A percentile compares a stretch with the other conserved stretches of the same genome.
These are phyloP conservation scores for Cettia cetti DNA, from an alignment of 2,113 vertebrate species.

Conservation along the genomic window DNA sequence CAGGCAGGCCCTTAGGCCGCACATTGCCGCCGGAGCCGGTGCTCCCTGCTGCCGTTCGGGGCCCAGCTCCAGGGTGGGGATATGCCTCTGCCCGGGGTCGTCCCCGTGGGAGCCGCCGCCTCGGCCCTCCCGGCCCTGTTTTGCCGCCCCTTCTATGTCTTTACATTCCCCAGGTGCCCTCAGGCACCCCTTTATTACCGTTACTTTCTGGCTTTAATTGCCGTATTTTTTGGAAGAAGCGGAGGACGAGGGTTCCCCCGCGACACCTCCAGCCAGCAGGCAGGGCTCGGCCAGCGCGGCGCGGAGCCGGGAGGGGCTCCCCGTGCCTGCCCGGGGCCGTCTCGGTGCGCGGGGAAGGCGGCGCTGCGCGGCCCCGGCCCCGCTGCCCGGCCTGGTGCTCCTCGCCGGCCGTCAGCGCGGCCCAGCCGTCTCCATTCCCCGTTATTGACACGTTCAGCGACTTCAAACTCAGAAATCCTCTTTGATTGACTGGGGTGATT, in stretches of 20 bases:
- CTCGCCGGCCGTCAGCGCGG: conserved; percentile 13
- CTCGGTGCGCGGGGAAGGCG: background rate
- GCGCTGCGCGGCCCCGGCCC: background rate
- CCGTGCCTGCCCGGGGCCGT: background rate
- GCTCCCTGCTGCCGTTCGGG: background rate
- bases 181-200: background rate
- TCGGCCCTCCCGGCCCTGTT: background rate
- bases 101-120: background rate
- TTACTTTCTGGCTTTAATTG: background rate
- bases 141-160: background rate
- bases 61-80: background rate
- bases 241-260: background rate
- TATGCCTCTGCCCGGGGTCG: background rate
- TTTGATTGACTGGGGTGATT: conserved; percentile 81
- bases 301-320: background rate
- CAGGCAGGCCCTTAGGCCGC: conserved; percentile 17
- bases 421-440: conserved; percentile 54
- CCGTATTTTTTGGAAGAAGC: background rate
- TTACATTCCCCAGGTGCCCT: background rate
- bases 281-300: background rate
- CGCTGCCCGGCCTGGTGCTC: background rate
- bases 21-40: background rate
- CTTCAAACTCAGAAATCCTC: conserved; percentile 77
- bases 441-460: conserved; percentile 73
- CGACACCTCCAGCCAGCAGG: background rate